Conservation (phyloP, 2,888 invertebrate species). For the Bursaphelenchus okinawaensis region DNA sequence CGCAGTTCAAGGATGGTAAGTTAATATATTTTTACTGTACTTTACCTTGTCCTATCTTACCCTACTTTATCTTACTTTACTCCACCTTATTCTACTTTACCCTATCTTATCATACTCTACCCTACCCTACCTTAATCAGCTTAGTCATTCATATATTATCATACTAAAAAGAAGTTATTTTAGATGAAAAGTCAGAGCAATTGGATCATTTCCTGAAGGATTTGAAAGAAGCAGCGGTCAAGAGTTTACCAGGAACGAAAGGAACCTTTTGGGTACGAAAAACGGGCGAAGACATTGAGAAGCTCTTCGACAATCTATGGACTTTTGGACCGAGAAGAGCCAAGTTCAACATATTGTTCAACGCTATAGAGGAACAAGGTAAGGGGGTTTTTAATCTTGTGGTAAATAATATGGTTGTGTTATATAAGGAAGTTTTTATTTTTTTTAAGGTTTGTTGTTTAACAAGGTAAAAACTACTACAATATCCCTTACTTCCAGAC, state of each 20-base stretch:
- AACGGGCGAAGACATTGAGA: conserved; percentile 36
- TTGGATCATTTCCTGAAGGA: background rate
- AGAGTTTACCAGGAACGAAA: conserved; percentile 36
- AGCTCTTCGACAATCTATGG: conserved; percentile 68
- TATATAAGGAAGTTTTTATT: background rate
- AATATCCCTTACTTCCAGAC: too few relatives aligned
- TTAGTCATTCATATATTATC: too few relatives aligned
- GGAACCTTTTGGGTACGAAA: conserved; percentile 52
- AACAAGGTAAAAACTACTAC: background rate
- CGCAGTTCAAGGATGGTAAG: conserved; percentile 30
- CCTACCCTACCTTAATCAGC: too few relatives aligned
- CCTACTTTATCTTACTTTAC: background rate
- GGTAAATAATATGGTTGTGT: too few relatives aligned
- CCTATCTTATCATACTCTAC: too few relatives aligned
- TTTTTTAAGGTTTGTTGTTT: background rate
- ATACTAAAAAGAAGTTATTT: too few relatives aligned
- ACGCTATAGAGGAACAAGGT: conserved; percentile 70
- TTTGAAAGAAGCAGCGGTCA: background rate
- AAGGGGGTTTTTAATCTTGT: conserved; percentile 5
- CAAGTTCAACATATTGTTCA: conserved; percentile 82
- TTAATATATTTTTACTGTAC: background rate
- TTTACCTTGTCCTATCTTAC: too few relatives aligned
- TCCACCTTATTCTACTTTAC: too few relatives aligned
- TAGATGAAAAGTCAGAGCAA: background rate
- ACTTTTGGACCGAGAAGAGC: conserved; percentile 82